Conservation (phyloP, 2,888 invertebrate genomes). For the Meta bourneti region DNA sequence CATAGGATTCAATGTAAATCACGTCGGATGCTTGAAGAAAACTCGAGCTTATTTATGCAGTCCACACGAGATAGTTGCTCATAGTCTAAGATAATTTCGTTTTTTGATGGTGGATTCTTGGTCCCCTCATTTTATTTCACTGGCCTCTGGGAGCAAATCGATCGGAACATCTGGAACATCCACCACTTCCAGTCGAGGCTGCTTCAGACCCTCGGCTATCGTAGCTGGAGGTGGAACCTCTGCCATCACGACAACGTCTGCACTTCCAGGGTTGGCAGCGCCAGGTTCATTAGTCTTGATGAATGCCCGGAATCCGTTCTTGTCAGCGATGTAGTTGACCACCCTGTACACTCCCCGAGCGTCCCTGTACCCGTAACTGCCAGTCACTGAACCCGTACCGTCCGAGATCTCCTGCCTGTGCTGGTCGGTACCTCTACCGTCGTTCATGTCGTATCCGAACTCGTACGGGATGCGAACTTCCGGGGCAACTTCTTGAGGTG, state of each 20-base stretch:
- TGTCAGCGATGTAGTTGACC: conserved; percentile 63
- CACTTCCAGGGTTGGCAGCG: conserved; percentile 61
- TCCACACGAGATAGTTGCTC: no score
- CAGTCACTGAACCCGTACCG: conserved; percentile 38
- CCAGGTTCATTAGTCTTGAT: conserved; percentile 65
- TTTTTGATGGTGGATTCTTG: no score
- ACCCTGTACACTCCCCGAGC: conserved; percentile 38
- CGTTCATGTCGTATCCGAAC: conserved; percentile 68
- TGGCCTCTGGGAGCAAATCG: conserved; percentile 13
- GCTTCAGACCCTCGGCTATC: conserved; percentile 41
- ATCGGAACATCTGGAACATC: conserved; percentile 35
- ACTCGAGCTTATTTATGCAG: no score
- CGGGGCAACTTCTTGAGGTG: not conserved
- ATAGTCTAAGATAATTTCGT: no score
- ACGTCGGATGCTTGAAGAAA: no score
- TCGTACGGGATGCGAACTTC: conserved; percentile 24
- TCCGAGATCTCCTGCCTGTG: conserved; percentile 53
- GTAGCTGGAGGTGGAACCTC: conserved; percentile 37
- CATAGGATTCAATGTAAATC: no score
- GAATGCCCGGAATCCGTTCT: conserved; percentile 52
- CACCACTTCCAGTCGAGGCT: not conserved
- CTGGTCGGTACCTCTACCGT: conserved; percentile 60
- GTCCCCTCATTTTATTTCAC: conserved; percentile 8
- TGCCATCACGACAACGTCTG: conserved; percentile 58
- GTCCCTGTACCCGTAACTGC: conserved; percentile 65